phyloP scores from a whole-genome alignment of 2,797 vertebrate species.

The Gallinago solitaria region DNA sequence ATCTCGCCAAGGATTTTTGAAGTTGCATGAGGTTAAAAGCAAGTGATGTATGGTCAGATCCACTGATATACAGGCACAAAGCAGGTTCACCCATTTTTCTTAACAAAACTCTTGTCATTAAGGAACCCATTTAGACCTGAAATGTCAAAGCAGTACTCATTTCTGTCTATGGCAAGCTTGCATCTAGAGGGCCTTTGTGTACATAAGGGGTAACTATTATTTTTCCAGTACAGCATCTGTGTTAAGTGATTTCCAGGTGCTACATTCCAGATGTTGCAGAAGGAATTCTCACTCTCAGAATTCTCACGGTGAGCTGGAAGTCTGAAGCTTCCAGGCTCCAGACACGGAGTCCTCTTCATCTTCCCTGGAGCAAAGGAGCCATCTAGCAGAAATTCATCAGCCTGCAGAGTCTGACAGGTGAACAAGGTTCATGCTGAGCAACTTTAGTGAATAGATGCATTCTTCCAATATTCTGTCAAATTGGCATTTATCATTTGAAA shows the following conservation, averaged over 20 bases:
- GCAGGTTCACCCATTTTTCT: background rate
- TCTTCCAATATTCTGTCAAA: background rate
- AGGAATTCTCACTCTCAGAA: background rate
- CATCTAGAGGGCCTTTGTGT: background rate
- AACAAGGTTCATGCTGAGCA: conserved; percentile 23
- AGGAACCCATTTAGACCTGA: background rate
- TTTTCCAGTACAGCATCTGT: background rate
- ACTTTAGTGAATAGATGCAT: background rate
- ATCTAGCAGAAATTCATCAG: conserved; percentile 7
- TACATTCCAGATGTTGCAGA: background rate
- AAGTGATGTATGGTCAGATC: background rate
- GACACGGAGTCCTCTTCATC: background rate
- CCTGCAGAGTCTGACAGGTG: conserved; percentile 17
- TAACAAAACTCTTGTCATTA: background rate
- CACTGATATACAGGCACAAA: background rate
- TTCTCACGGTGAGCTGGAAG: background rate
- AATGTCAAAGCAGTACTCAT: background rate
- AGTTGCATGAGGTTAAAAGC: background rate
- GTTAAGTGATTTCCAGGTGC: background rate
- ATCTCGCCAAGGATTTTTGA: background rate
- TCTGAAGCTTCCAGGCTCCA: background rate
- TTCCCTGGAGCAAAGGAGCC: background rate
- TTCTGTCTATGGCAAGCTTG: background rate
- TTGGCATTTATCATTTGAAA: conserved; percentile 12
- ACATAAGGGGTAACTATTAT: background rate